A percentile compares a stretch with the other conserved stretches of the same genome.
Evolutionary conservation across 2,888 invertebrate species (phyloP).

Genomic region (Pterostichus niger): DNA sequence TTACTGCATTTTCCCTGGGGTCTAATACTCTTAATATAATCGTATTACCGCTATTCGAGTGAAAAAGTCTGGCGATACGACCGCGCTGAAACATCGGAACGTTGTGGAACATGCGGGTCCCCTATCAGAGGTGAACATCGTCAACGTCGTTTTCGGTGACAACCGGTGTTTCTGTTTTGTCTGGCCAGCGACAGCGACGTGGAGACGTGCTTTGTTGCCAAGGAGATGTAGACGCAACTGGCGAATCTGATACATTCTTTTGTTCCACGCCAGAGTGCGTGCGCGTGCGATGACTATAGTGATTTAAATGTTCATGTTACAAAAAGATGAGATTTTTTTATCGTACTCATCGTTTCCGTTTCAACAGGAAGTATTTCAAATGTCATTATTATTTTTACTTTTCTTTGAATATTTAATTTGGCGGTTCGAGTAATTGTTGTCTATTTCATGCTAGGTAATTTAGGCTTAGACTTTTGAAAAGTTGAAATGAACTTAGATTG

Average conservation of each 20-base stretch:
- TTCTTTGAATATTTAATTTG: constrained; percentile 25
- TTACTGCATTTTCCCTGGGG: constrained; percentile 53
- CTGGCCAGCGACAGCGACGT: background rate
- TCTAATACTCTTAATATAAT: constrained; percentile 63
- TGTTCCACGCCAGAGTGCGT: constrained; percentile 24
- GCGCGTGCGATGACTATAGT: constrained; percentile 19
- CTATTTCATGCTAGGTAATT: constrained; percentile 1
- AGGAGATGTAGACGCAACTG: background rate
- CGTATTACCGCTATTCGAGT: constrained; percentile 42
- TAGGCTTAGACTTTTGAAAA: too few relatives aligned
- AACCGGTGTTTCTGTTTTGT: background rate
- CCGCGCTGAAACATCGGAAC: background rate
- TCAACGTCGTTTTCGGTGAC: background rate
- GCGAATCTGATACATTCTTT: constrained; percentile 36
- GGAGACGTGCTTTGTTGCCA: constrained; percentile 2
- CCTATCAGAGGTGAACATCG: background rate
- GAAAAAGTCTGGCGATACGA: constrained; percentile 7
- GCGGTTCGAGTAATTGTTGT: background rate
- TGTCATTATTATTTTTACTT: constrained; percentile 30
- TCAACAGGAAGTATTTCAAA: constrained; percentile 28
- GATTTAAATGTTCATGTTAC: constrained; percentile 15
- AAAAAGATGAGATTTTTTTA: constrained; percentile 16
- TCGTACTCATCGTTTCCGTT: constrained; percentile 30
- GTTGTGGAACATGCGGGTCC: constrained; percentile 5
- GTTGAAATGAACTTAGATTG: too few relatives aligned